Conservation (phyloP, 2,888 invertebrate genomes). For the Pristionchus mayeri region DNA sequence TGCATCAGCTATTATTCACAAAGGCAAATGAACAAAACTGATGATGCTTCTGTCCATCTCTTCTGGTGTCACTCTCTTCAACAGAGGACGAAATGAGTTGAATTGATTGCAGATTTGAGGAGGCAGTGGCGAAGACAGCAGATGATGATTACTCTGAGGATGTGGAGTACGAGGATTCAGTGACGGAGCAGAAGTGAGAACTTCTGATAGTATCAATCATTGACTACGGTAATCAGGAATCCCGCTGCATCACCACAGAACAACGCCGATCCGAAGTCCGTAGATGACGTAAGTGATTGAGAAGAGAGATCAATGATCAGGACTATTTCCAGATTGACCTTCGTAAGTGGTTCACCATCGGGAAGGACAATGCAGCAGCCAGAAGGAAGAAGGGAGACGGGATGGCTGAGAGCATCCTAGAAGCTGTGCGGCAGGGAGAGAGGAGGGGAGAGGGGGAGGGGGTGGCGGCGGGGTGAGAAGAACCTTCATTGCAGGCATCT, state of each 20-base stretch:
- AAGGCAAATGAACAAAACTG: no score
- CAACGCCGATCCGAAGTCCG: not conserved
- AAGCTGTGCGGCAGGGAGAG: not conserved
- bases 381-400: slow-evolving; percentile 22
- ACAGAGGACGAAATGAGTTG: no score
- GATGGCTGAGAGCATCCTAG: slow-evolving; percentile 16
- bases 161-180: slow-evolving; percentile 22
- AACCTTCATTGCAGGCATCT: not conserved
- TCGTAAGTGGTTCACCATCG: slow-evolving; percentile 37
- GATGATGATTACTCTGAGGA: slow-evolving; percentile 32
- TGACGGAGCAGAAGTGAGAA: not conserved
- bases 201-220: not conserved
- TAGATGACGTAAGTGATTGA: slow-evolving; percentile 11
- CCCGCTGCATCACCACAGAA: not conserved
- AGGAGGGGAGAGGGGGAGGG: not conserved
- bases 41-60: not conserved
- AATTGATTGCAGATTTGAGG: not conserved
- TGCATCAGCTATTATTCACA: no score
- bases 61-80: no score
- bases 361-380: not conserved
- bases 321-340: not conserved
- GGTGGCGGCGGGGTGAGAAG: not conserved
- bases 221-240: not conserved
- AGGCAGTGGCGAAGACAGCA: not conserved
- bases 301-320: not conserved